Conservation (phyloP, 2,888 invertebrate species). For the Helleia helle region DNA sequence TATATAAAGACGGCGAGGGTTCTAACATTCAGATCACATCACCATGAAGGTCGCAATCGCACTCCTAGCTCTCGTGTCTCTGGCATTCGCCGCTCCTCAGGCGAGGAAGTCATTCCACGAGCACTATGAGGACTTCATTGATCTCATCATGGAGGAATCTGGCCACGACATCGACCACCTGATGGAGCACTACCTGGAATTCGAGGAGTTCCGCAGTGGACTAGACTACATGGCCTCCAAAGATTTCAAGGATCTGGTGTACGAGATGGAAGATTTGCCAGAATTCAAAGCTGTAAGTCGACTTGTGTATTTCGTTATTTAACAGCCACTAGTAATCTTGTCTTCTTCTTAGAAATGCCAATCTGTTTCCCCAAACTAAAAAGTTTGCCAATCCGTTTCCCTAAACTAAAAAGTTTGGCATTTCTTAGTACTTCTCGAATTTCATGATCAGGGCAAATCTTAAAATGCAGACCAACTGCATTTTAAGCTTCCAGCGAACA, state of each 20-base stretch:
- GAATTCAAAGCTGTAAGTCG: constrained; percentile 26
- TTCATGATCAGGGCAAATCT: no score
- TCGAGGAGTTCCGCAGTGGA: constrained; percentile 22
- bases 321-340: no score
- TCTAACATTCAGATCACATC: background rate
- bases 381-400: no score
- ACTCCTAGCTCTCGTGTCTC: constrained; percentile 15
- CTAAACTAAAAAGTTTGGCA: no score
- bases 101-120: constrained; percentile 25
- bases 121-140: constrained; percentile 23
- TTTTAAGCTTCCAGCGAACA: no score
- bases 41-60: constrained; percentile 18
- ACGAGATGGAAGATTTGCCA: constrained; percentile 26
- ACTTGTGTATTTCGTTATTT: background rate
- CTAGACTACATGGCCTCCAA: constrained; percentile 20
- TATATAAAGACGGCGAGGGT: background rate
- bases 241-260: constrained; percentile 22
- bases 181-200: constrained; percentile 20
- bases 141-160: constrained; percentile 19
- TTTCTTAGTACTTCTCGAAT: no score
- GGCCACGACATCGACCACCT: constrained; percentile 17
- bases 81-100: constrained; percentile 20
- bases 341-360: no score
- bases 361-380: no score
- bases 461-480: no score